A percentile compares a stretch with the other conserved stretches of the same genome.
Evolutionary conservation across 2,113 vertebrate genomes (phyloP).

Genomic region (Myotis yumanensis): DNA sequence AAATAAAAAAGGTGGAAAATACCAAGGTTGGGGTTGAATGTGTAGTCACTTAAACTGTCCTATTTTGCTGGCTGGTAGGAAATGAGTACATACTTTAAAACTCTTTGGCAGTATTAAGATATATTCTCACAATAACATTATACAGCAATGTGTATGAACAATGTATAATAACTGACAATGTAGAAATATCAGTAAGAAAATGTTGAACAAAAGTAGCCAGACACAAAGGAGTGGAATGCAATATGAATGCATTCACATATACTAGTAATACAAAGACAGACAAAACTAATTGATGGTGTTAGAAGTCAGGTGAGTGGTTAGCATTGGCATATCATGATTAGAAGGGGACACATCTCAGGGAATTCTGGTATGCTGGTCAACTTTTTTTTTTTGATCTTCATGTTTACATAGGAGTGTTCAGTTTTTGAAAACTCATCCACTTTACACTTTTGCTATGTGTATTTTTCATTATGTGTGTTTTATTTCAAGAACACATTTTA

Average conservation of each 20-base stretch:
- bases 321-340: not conserved
- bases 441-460: not conserved
- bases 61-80: not conserved
- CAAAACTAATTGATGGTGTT: not conserved
- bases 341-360: not conserved
- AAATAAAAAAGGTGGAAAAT: not conserved
- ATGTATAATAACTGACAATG: not conserved
- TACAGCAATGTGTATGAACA: not conserved
- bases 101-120: not conserved
- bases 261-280: not conserved
- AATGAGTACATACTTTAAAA: not conserved
- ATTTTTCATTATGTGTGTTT: not conserved
- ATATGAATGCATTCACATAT: not conserved
- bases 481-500: slow-evolving; percentile 23
- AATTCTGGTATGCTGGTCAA: not conserved
- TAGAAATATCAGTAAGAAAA: not conserved
- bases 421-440: not conserved
- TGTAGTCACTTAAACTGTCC: not conserved
- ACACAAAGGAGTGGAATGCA: not conserved
- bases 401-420: not conserved
- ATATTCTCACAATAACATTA: not conserved
- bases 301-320: not conserved
- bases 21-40: not conserved
- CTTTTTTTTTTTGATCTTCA: not conserved
- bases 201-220: not conserved